Evolutionary conservation across 2,888 invertebrate genomes (phyloP).

Genomic region (Pycnomerus fuliginosus): DNA sequence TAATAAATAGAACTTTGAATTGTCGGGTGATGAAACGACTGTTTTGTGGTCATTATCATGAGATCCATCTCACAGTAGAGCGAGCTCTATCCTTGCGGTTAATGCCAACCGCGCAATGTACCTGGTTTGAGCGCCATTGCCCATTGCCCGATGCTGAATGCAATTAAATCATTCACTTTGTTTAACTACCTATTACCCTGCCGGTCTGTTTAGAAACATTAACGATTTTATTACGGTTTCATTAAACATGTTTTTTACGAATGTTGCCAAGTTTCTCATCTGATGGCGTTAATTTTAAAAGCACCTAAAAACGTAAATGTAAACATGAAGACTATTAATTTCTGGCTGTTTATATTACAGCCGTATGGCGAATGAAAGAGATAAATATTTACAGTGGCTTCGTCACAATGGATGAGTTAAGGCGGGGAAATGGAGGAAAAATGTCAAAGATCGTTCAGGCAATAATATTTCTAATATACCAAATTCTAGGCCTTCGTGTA

Average conservation of each 20-base stretch:
- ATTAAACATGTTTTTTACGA: constrained; percentile 10
- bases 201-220: constrained; percentile 6
- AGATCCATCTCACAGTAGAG: no score
- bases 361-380: constrained; percentile 10
- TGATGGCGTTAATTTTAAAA: constrained; percentile 8
- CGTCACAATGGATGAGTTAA: no score
- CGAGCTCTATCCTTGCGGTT: no score
- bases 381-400: constrained; percentile 13
- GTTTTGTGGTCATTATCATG: constrained; percentile 5
- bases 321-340: constrained; percentile 8
- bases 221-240: constrained; percentile 10
- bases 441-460: no score
- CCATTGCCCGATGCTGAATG: no score
- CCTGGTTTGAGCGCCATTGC: no score
- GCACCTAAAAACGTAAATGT: constrained; percentile 5
- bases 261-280: constrained; percentile 10
- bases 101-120: no score
- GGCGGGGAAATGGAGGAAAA: no score
- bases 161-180: no score
- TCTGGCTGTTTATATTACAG: constrained; percentile 4
- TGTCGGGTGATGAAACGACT: background rate
- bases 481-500: no score
- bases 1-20: constrained; percentile 15
- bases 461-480: no score
- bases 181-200: no score